These are phyloP conservation scores for Drosophila borborema DNA, from an alignment of 2,888 invertebrate genomes.

Conservation along the genomic window DNA sequence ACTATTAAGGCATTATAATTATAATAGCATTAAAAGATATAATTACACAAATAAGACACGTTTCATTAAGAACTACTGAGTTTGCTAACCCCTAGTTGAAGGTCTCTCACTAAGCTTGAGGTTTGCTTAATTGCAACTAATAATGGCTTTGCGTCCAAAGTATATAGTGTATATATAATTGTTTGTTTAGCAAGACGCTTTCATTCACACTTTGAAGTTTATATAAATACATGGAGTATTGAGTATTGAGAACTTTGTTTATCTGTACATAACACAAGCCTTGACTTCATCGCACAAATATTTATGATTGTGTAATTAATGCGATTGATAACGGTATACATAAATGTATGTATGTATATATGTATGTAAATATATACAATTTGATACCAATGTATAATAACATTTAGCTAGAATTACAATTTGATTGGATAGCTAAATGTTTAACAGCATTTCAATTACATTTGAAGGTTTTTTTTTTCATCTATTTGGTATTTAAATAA, in stretches of 20 bases:
- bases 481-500: slow-evolving; percentile 21
- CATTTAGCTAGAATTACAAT: slow-evolving; percentile 45
- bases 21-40: slow-evolving; percentile 54
- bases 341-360: neutral
- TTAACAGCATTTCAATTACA: slow-evolving; percentile 54
- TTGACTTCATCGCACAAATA: slow-evolving; percentile 46
- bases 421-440: slow-evolving; percentile 39
- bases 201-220: slow-evolving; percentile 8
- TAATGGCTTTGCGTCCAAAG: neutral
- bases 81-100: slow-evolving; percentile 30
- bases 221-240: neutral
- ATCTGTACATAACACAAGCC: slow-evolving; percentile 34
- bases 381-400: slow-evolving; percentile 22
- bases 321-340: slow-evolving; percentile 17
- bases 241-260: slow-evolving; percentile 34
- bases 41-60: slow-evolving; percentile 42
- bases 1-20: slow-evolving; percentile 43
- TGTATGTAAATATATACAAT: neutral
- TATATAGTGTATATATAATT: slow-evolving; percentile 1
- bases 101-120: slow-evolving; percentile 11
- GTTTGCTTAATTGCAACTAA: slow-evolving; percentile 14
- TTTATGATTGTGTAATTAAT: slow-evolving; percentile 50
- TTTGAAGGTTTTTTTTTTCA: slow-evolving; percentile 42
- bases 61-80: slow-evolving; percentile 37
- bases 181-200: slow-evolving; percentile 8